Conservation (phyloP, 2,113 vertebrate species). For the Urocynchramus pylzowi region DNA sequence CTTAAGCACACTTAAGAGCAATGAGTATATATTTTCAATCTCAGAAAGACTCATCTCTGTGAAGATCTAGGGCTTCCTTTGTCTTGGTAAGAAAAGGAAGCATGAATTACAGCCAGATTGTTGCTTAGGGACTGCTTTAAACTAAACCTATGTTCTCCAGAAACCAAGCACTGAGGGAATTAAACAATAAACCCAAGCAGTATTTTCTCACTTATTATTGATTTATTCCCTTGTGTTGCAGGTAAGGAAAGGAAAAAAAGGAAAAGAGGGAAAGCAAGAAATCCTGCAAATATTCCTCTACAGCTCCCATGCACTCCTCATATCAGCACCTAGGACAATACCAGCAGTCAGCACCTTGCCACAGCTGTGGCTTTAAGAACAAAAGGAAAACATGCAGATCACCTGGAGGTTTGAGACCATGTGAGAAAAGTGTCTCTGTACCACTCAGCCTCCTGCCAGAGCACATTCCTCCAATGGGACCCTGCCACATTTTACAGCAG, state of each 20-base stretch:
- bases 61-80: neutral
- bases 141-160: conserved; percentile 37
- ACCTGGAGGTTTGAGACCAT: neutral
- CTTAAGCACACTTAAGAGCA: neutral
- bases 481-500: neutral
- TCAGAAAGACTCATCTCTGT: neutral
- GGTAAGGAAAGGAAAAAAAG: neutral
- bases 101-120: neutral
- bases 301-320: neutral
- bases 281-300: neutral
- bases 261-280: neutral
- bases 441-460: neutral
- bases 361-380: neutral
- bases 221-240: conserved; percentile 1
- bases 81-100: neutral
- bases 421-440: neutral
- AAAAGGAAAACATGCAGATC: neutral
- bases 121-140: conserved; percentile 38
- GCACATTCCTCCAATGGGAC: neutral
- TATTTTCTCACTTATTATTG: conserved; percentile 37
- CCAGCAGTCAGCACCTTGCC: neutral
- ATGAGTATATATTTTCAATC: neutral
- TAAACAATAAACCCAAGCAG: conserved; percentile 37
- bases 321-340: neutral
- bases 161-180: conserved; percentile 31